Conservation (phyloP, 2,113 vertebrate species). For the Stegostoma tigrinum region DNA sequence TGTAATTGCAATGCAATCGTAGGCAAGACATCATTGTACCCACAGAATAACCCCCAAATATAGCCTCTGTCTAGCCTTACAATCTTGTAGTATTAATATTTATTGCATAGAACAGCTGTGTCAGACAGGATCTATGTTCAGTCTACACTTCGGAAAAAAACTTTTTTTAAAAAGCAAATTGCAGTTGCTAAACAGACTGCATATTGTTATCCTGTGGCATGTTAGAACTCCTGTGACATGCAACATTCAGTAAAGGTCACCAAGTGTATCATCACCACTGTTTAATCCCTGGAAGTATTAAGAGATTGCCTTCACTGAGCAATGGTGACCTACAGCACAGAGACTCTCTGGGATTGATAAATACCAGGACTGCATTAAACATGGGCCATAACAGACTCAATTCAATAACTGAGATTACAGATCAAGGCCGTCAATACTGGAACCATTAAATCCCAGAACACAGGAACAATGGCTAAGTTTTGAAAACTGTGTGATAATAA, state of each 20-base stretch:
- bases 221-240: slow-evolving; percentile 1
- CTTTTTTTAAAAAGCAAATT: neutral
- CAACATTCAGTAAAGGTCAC: slow-evolving; percentile 31
- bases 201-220: neutral
- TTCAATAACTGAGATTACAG: slow-evolving; percentile 13
- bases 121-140: neutral
- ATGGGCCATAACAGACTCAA: neutral
- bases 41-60: neutral
- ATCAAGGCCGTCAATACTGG: neutral
- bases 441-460: neutral
- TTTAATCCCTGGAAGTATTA: slow-evolving; percentile 3
- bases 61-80: neutral
- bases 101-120: neutral
- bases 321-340: neutral
- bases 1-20: neutral
- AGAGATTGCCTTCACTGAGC: neutral
- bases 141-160: neutral
- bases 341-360: slow-evolving; percentile 19
- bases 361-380: slow-evolving; percentile 31
- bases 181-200: neutral
- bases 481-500: neutral
- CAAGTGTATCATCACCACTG: neutral
- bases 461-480: neutral
- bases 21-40: neutral
- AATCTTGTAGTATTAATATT: neutral